These are phyloP conservation scores for Sinelater perroti DNA, from an alignment of 2,888 invertebrate species.

Conservation along the genomic window DNA sequence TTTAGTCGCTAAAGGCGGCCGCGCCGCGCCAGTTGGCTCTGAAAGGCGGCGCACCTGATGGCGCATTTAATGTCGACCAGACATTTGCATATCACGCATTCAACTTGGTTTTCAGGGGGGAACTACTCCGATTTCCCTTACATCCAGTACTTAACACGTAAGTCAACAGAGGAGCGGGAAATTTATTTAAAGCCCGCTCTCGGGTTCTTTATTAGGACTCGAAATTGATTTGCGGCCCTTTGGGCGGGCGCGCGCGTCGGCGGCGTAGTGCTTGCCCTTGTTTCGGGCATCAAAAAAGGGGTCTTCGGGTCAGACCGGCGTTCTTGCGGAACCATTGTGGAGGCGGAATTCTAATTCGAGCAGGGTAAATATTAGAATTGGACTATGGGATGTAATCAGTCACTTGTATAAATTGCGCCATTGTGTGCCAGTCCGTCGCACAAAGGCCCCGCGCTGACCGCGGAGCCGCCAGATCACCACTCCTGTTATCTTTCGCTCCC, in stretches of 20 bases:
- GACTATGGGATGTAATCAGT: conserved; percentile 30
- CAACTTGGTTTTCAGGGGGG: conserved; percentile 63
- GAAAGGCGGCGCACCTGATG: conserved; percentile 23
- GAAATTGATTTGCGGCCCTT: not conserved
- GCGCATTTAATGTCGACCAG: conserved; percentile 32
- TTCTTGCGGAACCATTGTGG: conserved; percentile 22
- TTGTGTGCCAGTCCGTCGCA: conserved; percentile 25
- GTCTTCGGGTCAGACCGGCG: not conserved
- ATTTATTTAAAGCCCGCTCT: conserved; percentile 2
- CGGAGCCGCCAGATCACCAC: conserved; percentile 20
- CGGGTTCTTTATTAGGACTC: not conserved
- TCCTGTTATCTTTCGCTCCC: conserved; percentile 27
- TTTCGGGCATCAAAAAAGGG: not conserved
- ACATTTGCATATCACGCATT: conserved; percentile 42
- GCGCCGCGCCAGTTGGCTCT: conserved; percentile 39
- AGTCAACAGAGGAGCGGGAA: conserved; percentile 55
- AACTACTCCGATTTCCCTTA: conserved; percentile 72
- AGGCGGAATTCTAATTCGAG: conserved; percentile 23
- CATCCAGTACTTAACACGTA: conserved; percentile 73
- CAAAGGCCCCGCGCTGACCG: conserved; percentile 23
- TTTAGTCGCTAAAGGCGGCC: conserved; percentile 22
- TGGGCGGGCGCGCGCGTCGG: too few relatives aligned
- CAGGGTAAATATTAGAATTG: conserved; percentile 20
- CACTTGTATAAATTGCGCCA: conserved; percentile 27
- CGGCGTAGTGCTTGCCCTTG: too few relatives aligned